Conservation (phyloP, 2,888 invertebrate species). For the Latrodectus hesperus region DNA sequence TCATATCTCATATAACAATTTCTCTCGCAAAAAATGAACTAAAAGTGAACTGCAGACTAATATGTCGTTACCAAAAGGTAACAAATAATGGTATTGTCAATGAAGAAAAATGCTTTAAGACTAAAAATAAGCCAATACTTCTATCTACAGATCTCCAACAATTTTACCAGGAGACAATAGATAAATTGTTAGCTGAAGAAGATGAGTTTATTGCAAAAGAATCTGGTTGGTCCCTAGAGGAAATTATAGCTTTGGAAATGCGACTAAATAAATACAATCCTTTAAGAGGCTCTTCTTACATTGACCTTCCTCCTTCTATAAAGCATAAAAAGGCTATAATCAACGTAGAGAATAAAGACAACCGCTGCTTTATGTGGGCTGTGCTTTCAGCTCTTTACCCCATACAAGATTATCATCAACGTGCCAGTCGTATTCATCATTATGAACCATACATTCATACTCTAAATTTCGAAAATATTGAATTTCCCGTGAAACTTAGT, state of each 20-base stretch:
- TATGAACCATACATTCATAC: background rate
- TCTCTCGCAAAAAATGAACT: too few relatives aligned
- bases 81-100: too few relatives aligned
- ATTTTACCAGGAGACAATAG: too few relatives aligned
- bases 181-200: too few relatives aligned
- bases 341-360: background rate
- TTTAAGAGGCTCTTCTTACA: background rate
- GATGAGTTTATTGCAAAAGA: too few relatives aligned
- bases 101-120: too few relatives aligned
- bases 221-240: background rate
- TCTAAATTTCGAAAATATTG: background rate
- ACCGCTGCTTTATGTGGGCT: constrained; percentile 8
- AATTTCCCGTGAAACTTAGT: constrained; percentile 11
- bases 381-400: background rate
- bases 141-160: too few relatives aligned
- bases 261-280: constrained; percentile 1
- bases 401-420: background rate
- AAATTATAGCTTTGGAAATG: background rate
- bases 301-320: background rate
- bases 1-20: too few relatives aligned
- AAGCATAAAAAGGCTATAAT: background rate
- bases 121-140: too few relatives aligned
- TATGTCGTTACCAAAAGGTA: too few relatives aligned
- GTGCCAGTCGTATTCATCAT: background rate
- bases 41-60: too few relatives aligned